Base-by-base conservation (phyloP, 2,113 vertebrate genomes). In the Menura novaehollandiae region DNA sequence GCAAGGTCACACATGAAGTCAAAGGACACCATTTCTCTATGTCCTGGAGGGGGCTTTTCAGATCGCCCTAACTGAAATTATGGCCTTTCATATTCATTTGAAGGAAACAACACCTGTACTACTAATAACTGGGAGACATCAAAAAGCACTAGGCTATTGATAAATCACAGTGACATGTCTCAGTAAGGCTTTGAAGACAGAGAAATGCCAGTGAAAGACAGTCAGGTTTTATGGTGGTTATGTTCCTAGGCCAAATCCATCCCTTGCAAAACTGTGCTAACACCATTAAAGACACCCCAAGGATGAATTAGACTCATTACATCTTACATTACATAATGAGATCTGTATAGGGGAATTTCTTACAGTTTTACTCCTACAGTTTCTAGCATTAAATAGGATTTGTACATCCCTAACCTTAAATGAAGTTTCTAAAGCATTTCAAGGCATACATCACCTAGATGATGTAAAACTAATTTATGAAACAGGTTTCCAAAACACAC, bases 271-370 rank as follows among this genome's bases (percentile, higher is more conserved):
- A 60, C 64, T 43, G 68, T 47, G 53, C 76, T 88, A 83, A 92
- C 88, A 84, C 88, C 44, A 85, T 72, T 96, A 90, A 92, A 96
- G 76, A 81, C 59, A 91, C 69, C 74, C 80, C 44, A 89, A 91
- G 92, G 93, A 96, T 60, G 32, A 93, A 88, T 94, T 92, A 85
- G 60, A 49, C 49, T 47, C 39, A 85, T 93, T 92, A 85, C 88
- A 72, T 90, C 55, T 88, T 93, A 63, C 55, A 82, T 95, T 92
- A 93, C 74, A 89, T 88, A 90, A 94, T 81, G 64, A 87, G 56
- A 92, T 32, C 41, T 33, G 46, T 78, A 68, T 43, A 68, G 66
- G 41, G 75, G 53, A 93, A 75, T 85, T 92, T 84, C 79, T 83
- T 93, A 84, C 55, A 5, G 22, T 75, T 77, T 75, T 81, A 85